Evolutionary conservation across 2,797 vertebrate species (phyloP).

Genomic region (Calcarius lapponicus): DNA sequence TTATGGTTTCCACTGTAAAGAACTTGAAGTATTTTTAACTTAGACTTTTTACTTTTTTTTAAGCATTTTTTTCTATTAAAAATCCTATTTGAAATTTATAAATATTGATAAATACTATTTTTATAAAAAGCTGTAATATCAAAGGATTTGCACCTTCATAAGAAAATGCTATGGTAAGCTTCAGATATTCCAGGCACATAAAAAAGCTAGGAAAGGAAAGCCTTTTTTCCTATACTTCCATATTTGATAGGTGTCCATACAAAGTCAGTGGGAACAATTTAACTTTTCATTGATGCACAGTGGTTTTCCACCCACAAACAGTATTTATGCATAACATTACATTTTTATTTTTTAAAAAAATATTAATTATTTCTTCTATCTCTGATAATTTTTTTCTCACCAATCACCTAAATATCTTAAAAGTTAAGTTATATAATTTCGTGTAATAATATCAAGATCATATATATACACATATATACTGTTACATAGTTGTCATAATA

Average conservation of each 20-base stretch:
- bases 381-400: not conserved
- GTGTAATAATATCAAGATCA: not conserved
- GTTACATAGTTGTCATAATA: not conserved
- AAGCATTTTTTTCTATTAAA: not conserved
- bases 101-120: not conserved
- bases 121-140: not conserved
- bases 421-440: not conserved
- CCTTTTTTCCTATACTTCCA: not conserved
- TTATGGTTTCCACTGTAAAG: not conserved
- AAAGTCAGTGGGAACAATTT: not conserved
- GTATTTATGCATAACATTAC: not conserved
- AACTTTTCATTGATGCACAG: not conserved
- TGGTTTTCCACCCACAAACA: not conserved
- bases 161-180: not conserved
- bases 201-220: not conserved
- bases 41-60: not conserved
- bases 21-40: not conserved
- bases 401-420: not conserved
- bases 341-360: not conserved
- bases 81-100: not conserved
- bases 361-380: not conserved
- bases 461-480: not conserved
- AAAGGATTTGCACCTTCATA: not conserved
- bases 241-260: not conserved
- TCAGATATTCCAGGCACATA: not conserved